Percentiles rank a stretch among this genome's conserved stretches.
These are phyloP conservation scores for Festucalex cinctus DNA, from an alignment of 2,113 vertebrate species.

Conservation along the genomic window DNA sequence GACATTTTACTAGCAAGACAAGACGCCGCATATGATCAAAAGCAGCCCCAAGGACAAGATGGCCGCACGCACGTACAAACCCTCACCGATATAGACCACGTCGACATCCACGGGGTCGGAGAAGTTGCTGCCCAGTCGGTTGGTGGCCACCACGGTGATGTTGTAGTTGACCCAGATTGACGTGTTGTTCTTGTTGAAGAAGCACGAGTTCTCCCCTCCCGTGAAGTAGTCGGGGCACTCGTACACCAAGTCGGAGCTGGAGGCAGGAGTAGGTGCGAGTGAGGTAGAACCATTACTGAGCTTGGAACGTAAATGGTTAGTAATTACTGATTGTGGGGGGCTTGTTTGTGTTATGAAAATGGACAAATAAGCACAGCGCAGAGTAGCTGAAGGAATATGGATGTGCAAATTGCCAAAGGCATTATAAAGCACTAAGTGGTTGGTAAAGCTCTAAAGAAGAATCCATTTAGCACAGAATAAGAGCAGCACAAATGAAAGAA, in stretches of 20 bases:
- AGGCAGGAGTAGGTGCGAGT: conserved; percentile 11
- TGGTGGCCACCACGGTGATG: conserved; percentile 85
- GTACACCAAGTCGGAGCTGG: conserved; percentile 62
- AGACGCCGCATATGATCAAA: too few relatives aligned
- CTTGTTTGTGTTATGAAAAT: neutral
- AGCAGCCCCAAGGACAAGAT: too few relatives aligned
- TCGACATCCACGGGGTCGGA: conserved; percentile 82
- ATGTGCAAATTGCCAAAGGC: neutral
- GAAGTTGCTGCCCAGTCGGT: conserved; percentile 76
- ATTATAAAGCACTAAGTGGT: neutral
- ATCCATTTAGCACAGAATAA: too few relatives aligned
- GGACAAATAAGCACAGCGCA: neutral
- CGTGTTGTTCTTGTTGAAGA: conserved; percentile 86
- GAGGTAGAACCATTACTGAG: neutral
- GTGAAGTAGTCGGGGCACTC: conserved; percentile 90
- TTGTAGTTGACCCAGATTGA: conserved; percentile 83
- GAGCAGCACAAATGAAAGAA: too few relatives aligned
- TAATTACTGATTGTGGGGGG: neutral
- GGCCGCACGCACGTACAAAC: neutral
- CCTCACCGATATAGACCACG: conserved; percentile 85
- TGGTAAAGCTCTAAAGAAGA: neutral
- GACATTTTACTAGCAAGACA: neutral
- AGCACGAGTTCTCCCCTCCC: conserved; percentile 86
- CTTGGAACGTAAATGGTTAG: neutral
- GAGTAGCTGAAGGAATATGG: neutral